A percentile compares a stretch with the other conserved stretches of the same genome.
Evolutionary conservation across 2,797 vertebrate species (phyloP).

Genomic region (Arrhamphus sclerolepis): DNA sequence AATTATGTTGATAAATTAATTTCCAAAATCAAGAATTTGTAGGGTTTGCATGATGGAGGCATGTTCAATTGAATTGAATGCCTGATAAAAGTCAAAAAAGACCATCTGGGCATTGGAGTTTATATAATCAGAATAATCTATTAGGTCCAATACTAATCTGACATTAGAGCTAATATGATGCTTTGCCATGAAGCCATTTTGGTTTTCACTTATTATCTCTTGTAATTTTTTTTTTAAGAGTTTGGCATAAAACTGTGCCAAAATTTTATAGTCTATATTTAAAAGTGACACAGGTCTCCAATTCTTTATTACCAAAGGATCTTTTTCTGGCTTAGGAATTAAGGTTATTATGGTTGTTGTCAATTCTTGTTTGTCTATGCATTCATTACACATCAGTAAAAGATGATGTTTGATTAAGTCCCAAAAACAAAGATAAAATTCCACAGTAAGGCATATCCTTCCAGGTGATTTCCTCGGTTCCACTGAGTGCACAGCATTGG

Average conservation of each 20-base stretch:
- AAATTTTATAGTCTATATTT: background rate
- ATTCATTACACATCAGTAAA: background rate
- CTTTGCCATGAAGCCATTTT: background rate
- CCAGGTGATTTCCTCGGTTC: background rate
- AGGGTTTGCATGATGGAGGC: background rate
- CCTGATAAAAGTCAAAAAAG: background rate
- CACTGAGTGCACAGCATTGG: background rate
- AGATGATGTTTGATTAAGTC: too few species aligned
- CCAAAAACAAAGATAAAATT: too few species aligned
- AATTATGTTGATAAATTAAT: background rate
- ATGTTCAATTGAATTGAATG: background rate
- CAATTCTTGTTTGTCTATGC: background rate
- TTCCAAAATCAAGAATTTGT: background rate
- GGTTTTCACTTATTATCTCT: constrained; percentile 3
- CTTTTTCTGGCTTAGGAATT: background rate
- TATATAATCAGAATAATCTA: background rate
- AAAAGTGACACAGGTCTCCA: background rate
- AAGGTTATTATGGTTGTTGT: background rate
- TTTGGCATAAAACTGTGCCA: background rate
- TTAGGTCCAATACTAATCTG: background rate
- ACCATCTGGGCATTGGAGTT: background rate
- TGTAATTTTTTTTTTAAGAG: background rate
- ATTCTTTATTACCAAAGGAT: background rate
- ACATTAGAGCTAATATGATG: background rate
- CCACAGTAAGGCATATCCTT: background rate